Conservation (phyloP, 2,888 invertebrate species). For the Metallyticus violacea region DNA sequence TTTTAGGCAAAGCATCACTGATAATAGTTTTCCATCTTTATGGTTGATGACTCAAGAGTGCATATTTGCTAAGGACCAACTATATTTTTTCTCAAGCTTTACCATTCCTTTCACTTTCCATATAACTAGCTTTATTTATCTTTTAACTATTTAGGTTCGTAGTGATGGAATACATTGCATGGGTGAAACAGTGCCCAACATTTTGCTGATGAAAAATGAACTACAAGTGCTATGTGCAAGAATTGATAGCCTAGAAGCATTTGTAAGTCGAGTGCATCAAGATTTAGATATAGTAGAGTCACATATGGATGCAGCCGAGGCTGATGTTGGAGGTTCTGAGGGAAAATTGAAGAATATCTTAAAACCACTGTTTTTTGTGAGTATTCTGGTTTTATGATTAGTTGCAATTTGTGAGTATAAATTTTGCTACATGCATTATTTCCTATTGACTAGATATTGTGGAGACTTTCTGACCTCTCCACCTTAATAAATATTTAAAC, state of each 20-base stretch:
- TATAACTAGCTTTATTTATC: neutral
- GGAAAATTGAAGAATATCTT: slow-evolving; percentile 58
- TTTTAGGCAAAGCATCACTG: too few relatives aligned
- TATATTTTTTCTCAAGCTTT: too few relatives aligned
- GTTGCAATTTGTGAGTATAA: too few relatives aligned
- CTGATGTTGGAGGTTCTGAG: slow-evolving; percentile 57
- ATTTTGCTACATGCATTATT: too few relatives aligned
- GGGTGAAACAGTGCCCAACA: slow-evolving; percentile 51
- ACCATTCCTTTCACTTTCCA: too few relatives aligned
- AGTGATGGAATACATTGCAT: slow-evolving; percentile 51
- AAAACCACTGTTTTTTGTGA: slow-evolving; percentile 54
- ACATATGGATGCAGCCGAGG: slow-evolving; percentile 59
- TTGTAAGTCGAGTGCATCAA: slow-evolving; percentile 55
- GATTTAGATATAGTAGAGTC: slow-evolving; percentile 55
- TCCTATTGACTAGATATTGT: too few relatives aligned
- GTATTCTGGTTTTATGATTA: too few relatives aligned
- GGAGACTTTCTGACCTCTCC: too few relatives aligned
- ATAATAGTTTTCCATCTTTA: too few relatives aligned
- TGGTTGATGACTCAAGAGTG: too few relatives aligned
- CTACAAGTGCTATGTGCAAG: slow-evolving; percentile 54
- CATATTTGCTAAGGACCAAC: too few relatives aligned
- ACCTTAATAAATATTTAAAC: too few relatives aligned
- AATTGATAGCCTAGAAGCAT: slow-evolving; percentile 53
- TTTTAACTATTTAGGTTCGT: slow-evolving; percentile 35
- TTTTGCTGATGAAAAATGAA: slow-evolving; percentile 53